A percentile compares a stretch with the other conserved stretches of the same genome.
Conservation (phyloP, 2,113 vertebrate genomes). For the Hippocampus abdominalis region DNA sequence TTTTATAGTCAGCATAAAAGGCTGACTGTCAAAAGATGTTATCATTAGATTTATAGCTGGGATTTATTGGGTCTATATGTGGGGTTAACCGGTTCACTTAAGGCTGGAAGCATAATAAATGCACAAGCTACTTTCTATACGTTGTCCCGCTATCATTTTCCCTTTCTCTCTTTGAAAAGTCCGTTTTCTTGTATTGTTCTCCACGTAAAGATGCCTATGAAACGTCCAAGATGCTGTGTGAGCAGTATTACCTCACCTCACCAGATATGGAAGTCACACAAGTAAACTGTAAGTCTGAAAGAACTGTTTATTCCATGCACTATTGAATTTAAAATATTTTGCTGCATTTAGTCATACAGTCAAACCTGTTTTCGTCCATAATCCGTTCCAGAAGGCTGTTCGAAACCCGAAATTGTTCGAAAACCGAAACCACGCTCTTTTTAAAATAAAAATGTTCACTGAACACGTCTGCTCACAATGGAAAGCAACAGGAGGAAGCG, state of each 20-base stretch:
- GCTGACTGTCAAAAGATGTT: conserved; percentile 1
- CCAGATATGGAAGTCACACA: conserved; percentile 87
- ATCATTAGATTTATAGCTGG: neutral
- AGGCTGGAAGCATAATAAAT: neutral
- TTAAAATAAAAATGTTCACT: too few species aligned
- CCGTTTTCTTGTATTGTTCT: conserved; percentile 1
- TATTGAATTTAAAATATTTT: neutral
- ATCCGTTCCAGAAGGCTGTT: too few species aligned
- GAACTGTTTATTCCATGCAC: neutral
- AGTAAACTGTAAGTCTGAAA: conserved; percentile 82
- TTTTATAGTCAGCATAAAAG: conserved; percentile 1
- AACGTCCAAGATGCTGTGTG: conserved; percentile 89
- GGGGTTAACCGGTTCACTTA: neutral
- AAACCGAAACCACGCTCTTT: too few species aligned
- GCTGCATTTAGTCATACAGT: neutral
- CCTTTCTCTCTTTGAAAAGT: neutral
- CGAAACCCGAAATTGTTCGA: too few species aligned
- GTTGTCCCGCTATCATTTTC: neutral
- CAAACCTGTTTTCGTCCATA: too few species aligned
- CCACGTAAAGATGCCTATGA: conserved; percentile 85
- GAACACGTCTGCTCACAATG: too few species aligned
- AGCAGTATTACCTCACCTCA: conserved; percentile 94
- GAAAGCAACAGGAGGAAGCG: too few species aligned
- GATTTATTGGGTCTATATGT: neutral
- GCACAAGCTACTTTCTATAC: neutral